Conservation (phyloP, 2,797 vertebrate species). For the Manis crassicaudata region DNA sequence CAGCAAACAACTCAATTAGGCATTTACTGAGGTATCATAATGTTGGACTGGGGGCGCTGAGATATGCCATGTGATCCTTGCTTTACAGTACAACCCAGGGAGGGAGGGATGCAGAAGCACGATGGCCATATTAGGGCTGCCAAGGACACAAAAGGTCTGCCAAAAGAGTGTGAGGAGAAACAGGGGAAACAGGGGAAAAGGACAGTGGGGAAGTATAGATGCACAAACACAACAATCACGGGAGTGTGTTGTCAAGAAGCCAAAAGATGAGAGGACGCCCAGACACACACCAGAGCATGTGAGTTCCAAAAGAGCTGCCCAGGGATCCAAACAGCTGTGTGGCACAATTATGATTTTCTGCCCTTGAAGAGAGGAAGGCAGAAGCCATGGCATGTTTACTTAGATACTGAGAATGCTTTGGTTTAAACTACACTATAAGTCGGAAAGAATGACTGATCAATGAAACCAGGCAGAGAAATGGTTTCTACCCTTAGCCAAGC, state of each 20-base stretch:
- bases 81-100: neutral
- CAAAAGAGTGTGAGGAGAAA: neutral
- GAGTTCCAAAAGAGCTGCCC: neutral
- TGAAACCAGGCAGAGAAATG: neutral
- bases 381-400: fast-evolving
- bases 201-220: too few relatives aligned
- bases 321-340: fast-evolving
- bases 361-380: neutral
- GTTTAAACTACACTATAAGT: too few relatives aligned
- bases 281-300: fast-evolving
- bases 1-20: neutral
- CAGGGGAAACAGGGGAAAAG: too few relatives aligned
- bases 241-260: neutral
- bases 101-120: neutral
- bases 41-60: neutral
- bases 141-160: neutral
- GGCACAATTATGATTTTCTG: too few relatives aligned
- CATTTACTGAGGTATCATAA: fast-evolving
- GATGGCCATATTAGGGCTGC: too few relatives aligned
- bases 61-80: fast-evolving
- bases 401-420: neutral
- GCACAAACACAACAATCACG: neutral
- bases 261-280: fast-evolving
- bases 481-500: neutral
- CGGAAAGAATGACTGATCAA: neutral